Base-by-base conservation (phyloP, 2,113 vertebrate genomes). In the Gobiocypris rarus region DNA sequence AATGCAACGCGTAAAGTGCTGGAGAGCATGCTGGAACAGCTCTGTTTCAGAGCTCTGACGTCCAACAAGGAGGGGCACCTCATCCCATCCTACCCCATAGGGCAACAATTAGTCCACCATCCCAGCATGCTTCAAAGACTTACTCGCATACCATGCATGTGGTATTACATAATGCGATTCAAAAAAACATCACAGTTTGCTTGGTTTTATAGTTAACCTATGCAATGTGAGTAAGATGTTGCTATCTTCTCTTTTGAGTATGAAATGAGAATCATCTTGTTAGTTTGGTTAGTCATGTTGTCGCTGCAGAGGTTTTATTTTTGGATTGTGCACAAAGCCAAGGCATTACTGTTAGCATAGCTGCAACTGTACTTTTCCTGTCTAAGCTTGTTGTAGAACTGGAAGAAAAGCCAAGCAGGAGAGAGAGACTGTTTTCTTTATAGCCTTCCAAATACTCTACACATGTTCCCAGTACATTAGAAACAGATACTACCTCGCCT, bases 381-480 rank as follows among this genome's bases (percentile, higher is more conserved):
- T 75, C 43, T 28, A 31, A 80, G 75, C 43, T 71, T 86, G 85
- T 74, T 67, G 41, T 61, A 48, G 50, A 58, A 31, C 4, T 56
- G 11, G 48, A 70, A 22, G 22, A 28, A 83, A 70, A 80, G 52
- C 31, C 63, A 34, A 52, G 54, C 56, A n/a, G 5, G 65, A 67
- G 65, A 75, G 45, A 45, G 34, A 61, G 22, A 75, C 34, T 22
- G 59, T 28, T 71, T 84, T 13, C 7, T 84, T 84, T 61, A 84
- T 69, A 75, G 74, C 71, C 52, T 70, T 84, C 45, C 70, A 82
- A 86, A 77, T 70, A 24, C 79, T 70, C 54, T 83, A 83, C 85
- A 86, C 61, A 82, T 83, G 85, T 86, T 78, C 19, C 80, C 15
- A 48, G 26, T 43, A 71, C 75, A 78, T 71, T 77, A 54, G 38